phyloP scores from a whole-genome alignment of 2,888 invertebrate genomes.

The Drosophila histrio region DNA sequence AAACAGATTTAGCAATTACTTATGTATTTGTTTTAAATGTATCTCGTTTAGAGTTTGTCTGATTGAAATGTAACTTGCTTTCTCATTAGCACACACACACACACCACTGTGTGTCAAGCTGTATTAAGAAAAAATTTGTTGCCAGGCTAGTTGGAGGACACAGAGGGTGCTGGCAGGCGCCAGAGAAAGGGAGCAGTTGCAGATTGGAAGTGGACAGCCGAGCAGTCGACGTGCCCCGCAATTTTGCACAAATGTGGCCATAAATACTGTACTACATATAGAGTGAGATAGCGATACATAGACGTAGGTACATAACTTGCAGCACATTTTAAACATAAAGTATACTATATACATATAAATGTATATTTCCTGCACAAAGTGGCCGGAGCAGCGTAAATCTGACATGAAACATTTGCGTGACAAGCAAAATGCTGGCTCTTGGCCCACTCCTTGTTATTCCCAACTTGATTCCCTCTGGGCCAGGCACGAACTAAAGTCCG shows the following conservation, averaged over 20 bases:
- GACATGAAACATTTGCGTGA: slow-evolving; percentile 76
- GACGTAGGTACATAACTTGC: slow-evolving; percentile 9
- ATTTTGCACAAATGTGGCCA: slow-evolving; percentile 33
- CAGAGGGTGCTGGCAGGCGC: background rate
- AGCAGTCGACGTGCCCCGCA: slow-evolving; percentile 49
- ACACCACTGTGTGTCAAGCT: slow-evolving; percentile 16
- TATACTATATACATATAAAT: slow-evolving; percentile 12
- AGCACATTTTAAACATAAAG: slow-evolving; percentile 24
- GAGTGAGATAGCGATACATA: slow-evolving; percentile 14
- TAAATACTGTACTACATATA: slow-evolving; percentile 17
- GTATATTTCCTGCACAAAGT: slow-evolving; percentile 55
- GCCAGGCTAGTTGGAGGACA: slow-evolving; percentile 37
- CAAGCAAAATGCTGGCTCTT: slow-evolving; percentile 60
- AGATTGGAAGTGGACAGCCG: slow-evolving; percentile 41
- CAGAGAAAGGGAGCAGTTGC: slow-evolving; percentile 10
- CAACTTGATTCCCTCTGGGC: slow-evolving; percentile 7
- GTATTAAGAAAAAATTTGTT: slow-evolving; percentile 27
- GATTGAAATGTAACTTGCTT: background rate
- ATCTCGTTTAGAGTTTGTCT: too few species aligned
- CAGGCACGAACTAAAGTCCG: background rate
- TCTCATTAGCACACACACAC: background rate
- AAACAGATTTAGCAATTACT: too few species aligned
- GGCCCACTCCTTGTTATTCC: background rate
- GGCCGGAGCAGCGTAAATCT: slow-evolving; percentile 67
- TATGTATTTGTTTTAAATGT: too few species aligned